These are phyloP conservation scores for Xanthorhoe designata DNA, from an alignment of 2,888 invertebrate species.

Conservation along the genomic window DNA sequence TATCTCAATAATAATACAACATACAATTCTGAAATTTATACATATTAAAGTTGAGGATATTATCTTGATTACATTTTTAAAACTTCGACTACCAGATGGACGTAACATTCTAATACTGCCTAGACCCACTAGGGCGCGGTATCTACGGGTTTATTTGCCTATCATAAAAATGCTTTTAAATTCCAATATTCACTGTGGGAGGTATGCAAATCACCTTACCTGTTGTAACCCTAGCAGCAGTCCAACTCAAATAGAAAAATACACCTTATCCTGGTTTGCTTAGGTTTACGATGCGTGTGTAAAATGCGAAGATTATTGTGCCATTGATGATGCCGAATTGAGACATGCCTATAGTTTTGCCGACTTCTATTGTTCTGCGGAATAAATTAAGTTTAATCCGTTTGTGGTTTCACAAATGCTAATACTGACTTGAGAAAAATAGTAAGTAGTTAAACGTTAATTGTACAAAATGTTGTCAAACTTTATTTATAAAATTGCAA, in stretches of 20 bases:
- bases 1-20: too few relatives aligned
- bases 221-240: slow-evolving; percentile 70
- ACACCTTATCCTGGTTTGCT: slow-evolving; percentile 77
- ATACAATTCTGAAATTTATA: too few relatives aligned
- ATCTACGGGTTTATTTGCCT: slow-evolving; percentile 23
- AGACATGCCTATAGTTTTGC: slow-evolving; percentile 52
- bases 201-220: slow-evolving; percentile 84
- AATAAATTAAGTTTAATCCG: slow-evolving; percentile 35
- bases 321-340: slow-evolving; percentile 71
- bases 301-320: slow-evolving; percentile 75
- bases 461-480: not conserved
- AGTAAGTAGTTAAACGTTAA: slow-evolving; percentile 13
- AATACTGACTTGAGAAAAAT: slow-evolving; percentile 39
- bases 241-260: slow-evolving; percentile 71
- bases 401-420: slow-evolving; percentile 44
- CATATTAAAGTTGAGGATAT: too few relatives aligned
- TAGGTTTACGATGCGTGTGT: slow-evolving; percentile 81
- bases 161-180: slow-evolving; percentile 53
- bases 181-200: slow-evolving; percentile 73
- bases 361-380: slow-evolving; percentile 46
- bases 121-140: slow-evolving; percentile 7
- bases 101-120: not conserved
- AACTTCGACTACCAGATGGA: not conserved
- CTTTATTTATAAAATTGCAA: not conserved
- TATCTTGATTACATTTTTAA: not conserved